Conservation (phyloP, 2,113 vertebrate genomes). For the Maccullochella peelii region DNA sequence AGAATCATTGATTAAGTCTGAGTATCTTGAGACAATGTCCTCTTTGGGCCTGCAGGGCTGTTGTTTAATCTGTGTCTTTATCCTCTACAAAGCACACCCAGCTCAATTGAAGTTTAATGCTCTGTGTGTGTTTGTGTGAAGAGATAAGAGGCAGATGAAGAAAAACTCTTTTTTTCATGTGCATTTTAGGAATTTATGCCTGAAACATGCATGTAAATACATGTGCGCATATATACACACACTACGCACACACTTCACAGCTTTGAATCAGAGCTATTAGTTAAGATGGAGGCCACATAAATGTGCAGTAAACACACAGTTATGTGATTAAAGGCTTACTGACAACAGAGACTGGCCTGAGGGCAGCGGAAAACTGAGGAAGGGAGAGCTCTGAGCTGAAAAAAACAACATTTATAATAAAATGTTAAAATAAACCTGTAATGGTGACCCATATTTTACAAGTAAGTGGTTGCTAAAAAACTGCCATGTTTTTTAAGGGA, state of each 20-base stretch:
- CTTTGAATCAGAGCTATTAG: slow-evolving; percentile 16
- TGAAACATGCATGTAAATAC: neutral
- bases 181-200: neutral
- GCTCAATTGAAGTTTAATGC: slow-evolving; percentile 15
- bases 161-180: neutral
- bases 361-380: slow-evolving; percentile 10
- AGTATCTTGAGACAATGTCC: slow-evolving; percentile 1
- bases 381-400: neutral
- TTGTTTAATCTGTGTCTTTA: slow-evolving; percentile 1
- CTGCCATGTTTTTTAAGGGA: neutral
- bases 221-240: neutral
- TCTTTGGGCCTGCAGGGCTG: neutral
- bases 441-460: neutral
- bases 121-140: neutral
- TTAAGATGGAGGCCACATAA: slow-evolving; percentile 33
- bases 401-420: slow-evolving; percentile 21
- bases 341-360: slow-evolving; percentile 33
- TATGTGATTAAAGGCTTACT: slow-evolving; percentile 51
- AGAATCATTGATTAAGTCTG: slow-evolving; percentile 17
- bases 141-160: neutral
- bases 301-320: slow-evolving; percentile 34
- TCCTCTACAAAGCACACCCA: neutral
- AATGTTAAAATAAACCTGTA: slow-evolving; percentile 4
- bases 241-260: neutral
- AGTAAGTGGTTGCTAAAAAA: neutral